Evolutionary conservation across 2,113 vertebrate species (phyloP).

Genomic region (Ciconia stormi): DNA sequence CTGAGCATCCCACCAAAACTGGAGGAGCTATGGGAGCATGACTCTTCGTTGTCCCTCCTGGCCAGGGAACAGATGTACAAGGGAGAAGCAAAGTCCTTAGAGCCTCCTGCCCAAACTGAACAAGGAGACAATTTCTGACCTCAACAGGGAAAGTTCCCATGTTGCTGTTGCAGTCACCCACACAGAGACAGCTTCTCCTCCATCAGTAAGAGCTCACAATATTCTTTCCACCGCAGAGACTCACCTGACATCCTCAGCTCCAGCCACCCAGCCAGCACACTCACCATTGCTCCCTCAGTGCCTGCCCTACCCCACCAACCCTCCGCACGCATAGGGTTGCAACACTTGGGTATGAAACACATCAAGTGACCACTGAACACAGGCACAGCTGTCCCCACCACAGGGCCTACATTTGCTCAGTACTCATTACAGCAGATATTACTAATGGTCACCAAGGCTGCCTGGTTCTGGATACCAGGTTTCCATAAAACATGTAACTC

Average conservation of each 20-base stretch:
- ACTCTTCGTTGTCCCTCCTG: background rate
- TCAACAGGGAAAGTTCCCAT: background rate
- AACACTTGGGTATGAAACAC: background rate
- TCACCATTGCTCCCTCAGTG: background rate
- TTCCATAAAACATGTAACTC: background rate
- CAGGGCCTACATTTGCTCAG: background rate
- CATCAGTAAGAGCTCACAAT: background rate
- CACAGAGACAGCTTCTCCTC: background rate
- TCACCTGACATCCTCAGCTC: background rate
- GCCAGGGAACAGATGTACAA: background rate
- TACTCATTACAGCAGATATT: background rate
- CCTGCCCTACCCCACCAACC: background rate
- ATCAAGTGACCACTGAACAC: background rate
- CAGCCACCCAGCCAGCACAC: background rate
- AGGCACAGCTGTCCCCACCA: background rate
- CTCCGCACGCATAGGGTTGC: background rate
- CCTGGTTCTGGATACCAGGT: background rate
- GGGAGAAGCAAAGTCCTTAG: background rate
- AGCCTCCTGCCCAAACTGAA: background rate
- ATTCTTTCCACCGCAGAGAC: background rate
- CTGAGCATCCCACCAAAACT: background rate
- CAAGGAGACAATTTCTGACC: background rate
- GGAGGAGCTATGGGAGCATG: background rate
- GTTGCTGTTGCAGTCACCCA: background rate
- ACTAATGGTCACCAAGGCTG: background rate